These are phyloP conservation scores for Rhyacophila evoluta DNA, from an alignment of 2,888 invertebrate species.

Conservation along the genomic window DNA sequence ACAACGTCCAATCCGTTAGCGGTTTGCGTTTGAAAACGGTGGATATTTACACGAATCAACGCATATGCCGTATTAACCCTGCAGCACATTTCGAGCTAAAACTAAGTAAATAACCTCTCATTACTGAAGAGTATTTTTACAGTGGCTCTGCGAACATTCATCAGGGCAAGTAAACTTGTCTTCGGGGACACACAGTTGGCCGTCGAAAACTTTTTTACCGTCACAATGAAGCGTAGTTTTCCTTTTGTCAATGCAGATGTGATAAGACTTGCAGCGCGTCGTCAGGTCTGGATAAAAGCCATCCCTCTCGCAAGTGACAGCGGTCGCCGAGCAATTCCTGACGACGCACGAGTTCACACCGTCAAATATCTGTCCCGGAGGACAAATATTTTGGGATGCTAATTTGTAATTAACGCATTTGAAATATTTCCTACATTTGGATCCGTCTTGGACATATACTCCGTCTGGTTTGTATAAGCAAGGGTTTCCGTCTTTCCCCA, in stretches of 20 bases:
- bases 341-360: slow-evolving; percentile 58
- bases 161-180: slow-evolving; percentile 67
- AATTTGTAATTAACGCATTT: slow-evolving; percentile 56
- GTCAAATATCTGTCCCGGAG: slow-evolving; percentile 57
- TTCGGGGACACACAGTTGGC: slow-evolving; percentile 69
- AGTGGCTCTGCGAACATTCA: slow-evolving; percentile 57
- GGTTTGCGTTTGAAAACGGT: no score
- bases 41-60: no score
- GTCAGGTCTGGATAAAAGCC: slow-evolving; percentile 71
- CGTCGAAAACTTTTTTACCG: slow-evolving; percentile 68
- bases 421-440: slow-evolving; percentile 57
- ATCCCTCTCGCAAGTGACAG: slow-evolving; percentile 62
- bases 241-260: slow-evolving; percentile 70
- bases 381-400: slow-evolving; percentile 55
- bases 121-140: slow-evolving; percentile 37
- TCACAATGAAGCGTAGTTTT: slow-evolving; percentile 68
- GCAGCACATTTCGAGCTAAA: no score
- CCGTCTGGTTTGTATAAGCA: slow-evolving; percentile 57
- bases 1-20: no score
- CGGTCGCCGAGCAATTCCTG: slow-evolving; percentile 56
- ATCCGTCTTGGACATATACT: slow-evolving; percentile 56
- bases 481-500: slow-evolving; percentile 58
- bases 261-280: slow-evolving; percentile 69
- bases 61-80: no score
- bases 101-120: no score